phyloP scores from a whole-genome alignment of 2,113 vertebrate species.

The Nestor notabilis region DNA sequence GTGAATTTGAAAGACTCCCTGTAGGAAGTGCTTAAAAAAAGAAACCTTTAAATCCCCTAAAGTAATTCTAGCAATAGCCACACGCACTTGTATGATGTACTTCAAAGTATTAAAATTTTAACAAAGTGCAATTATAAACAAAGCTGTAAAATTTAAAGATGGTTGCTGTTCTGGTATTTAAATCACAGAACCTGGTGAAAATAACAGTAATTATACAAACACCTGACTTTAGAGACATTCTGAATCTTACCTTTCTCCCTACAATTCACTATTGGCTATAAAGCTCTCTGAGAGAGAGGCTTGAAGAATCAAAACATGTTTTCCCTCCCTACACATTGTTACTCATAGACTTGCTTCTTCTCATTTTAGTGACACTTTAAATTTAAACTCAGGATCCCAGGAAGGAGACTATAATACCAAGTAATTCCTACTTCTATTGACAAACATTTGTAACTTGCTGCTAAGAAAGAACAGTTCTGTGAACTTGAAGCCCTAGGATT shows the following conservation, averaged over 20 bases:
- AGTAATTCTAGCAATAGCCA: background rate
- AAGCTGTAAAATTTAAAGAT: slow-evolving; percentile 50
- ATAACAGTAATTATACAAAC: background rate
- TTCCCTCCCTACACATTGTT: background rate
- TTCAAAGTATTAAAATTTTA: slow-evolving; percentile 10
- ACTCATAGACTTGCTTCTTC: background rate
- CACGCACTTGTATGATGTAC: background rate
- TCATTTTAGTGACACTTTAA: background rate
- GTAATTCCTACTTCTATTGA: background rate
- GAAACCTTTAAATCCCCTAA: background rate
- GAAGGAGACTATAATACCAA: background rate
- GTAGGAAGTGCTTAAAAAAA: slow-evolving; percentile 18
- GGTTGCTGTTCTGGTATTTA: background rate
- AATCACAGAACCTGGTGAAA: background rate
- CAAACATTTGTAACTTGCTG: background rate
- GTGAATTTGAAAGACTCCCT: slow-evolving; percentile 32
- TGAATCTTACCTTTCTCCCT: background rate
- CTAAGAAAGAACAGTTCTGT: background rate
- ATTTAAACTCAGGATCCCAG: background rate
- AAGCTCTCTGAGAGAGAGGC: background rate
- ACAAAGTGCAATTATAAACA: slow-evolving; percentile 30
- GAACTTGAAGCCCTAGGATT: background rate
- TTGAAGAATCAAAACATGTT: background rate
- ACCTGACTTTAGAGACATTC: background rate
- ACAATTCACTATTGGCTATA: background rate